Evolutionary conservation across 1,140 invertebrate genomes (phyloP), one percentile per base, ranked within the genome.

Genomic region (Hesperophylax magnus): DNA sequence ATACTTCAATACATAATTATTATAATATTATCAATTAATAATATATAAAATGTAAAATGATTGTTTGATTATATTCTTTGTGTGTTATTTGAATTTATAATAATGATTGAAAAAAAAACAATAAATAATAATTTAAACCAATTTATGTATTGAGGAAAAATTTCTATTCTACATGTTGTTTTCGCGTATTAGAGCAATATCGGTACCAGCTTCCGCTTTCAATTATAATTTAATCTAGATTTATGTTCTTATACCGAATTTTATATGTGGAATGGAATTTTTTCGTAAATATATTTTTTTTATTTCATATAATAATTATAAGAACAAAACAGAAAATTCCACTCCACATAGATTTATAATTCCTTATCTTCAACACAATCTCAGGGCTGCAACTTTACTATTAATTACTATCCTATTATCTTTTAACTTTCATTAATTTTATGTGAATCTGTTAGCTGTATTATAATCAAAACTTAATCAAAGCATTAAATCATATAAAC

Each of bases 231-330:
- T 75, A 31, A n/a, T 52, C 53, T 52, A 71, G 22, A 22, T 22
- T 20, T 54, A 56, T 74, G 20, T 31, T 76, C 17, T 74, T 18
- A 60, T 34, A 27, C 17, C 75, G 75, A 79, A 72, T 74, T 27
- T 61, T 31, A 18, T 58, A 78, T 82, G 87, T 88, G 89, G 89
- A 90, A 90, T 90, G 88, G 89, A 90, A 90, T 90, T 90, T 90
- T 90, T 82, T 85, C 82, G 83, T 83, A 81, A 85, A 87, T 90
- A 88, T 87, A 87, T 84, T 15, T 79, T 85, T 87, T 89, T 86
- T 86, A 86, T 85, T 86, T 82, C 74, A 77, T 65, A 54, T 67
- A 22, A 18, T 71, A 54, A 11, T 67, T 77, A 63, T 79, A 75
- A 31, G 27, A 20, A 39, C 54, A n/a, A 69, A 77, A 52, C 77